phyloP scores from a whole-genome alignment of 1,140 invertebrate species.

The Drosophila insularis region DNA sequence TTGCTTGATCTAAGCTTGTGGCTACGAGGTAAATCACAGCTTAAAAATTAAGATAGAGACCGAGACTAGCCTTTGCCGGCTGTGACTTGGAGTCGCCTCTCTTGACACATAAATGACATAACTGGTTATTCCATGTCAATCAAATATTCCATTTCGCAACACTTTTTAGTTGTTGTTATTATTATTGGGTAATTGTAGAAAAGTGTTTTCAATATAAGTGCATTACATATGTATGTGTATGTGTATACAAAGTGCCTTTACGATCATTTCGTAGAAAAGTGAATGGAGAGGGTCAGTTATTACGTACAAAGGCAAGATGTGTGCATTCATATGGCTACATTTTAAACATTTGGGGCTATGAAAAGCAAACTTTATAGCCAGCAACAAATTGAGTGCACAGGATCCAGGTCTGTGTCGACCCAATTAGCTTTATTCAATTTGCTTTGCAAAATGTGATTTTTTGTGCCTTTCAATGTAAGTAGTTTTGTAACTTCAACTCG shows the following conservation, averaged over 20 bases:
- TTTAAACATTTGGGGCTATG: background rate
- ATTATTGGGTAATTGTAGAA: conserved; percentile 20
- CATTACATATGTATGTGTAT: background rate
- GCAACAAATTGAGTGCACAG: too few species aligned
- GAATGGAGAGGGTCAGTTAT: background rate
- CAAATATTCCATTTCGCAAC: conserved; percentile 51
- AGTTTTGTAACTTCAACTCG: too few species aligned
- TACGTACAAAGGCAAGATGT: conserved; percentile 1
- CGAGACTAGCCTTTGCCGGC: conserved; percentile 50
- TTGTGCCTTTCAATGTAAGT: too few species aligned
- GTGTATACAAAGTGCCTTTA: too few species aligned
- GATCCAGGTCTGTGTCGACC: too few species aligned
- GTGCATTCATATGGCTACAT: background rate
- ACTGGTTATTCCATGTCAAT: conserved; percentile 59
- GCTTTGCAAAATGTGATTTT: too few species aligned
- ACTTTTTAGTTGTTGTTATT: conserved; percentile 26
- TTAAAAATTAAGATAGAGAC: conserved; percentile 15
- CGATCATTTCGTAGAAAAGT: background rate
- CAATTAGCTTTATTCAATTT: too few species aligned
- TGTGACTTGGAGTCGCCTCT: conserved; percentile 44
- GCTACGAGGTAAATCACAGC: conserved; percentile 29
- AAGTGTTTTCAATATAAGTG: conserved; percentile 4
- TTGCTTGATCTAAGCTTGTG: conserved; percentile 56
- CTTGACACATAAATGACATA: conserved; percentile 58
- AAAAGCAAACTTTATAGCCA: background rate